Conservation (phyloP, 2,888 invertebrate species). For the Cheilosia vernalis region DNA sequence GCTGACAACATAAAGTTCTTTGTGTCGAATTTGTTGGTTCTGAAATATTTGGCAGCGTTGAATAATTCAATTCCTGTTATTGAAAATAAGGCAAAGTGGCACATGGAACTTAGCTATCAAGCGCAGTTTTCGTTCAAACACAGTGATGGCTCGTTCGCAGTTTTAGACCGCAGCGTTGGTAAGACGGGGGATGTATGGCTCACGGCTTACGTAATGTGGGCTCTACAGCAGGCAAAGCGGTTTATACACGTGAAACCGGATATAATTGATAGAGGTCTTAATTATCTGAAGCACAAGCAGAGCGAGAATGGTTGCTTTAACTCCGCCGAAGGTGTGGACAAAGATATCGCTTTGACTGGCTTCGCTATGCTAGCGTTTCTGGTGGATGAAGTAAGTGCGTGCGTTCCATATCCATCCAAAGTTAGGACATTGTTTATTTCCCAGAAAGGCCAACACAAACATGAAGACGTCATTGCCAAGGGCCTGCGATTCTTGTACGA, state of each 20-base stretch:
- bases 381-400: background rate
- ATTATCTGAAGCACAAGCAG: background rate
- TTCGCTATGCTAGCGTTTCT: background rate
- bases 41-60: slow-evolving; percentile 90
- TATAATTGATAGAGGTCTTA: background rate
- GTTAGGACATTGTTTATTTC: background rate
- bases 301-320: background rate
- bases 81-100: slow-evolving; percentile 84
- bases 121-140: slow-evolving; percentile 93
- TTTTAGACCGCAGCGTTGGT: slow-evolving; percentile 85
- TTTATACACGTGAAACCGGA: background rate
- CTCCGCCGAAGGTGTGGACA: background rate
- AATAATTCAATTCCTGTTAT: slow-evolving; percentile 88
- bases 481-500: background rate
- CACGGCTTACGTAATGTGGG: slow-evolving; percentile 92
- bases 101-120: slow-evolving; percentile 94
- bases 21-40: slow-evolving; percentile 88
- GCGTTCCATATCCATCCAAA: background rate
- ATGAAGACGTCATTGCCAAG: background rate
- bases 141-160: slow-evolving; percentile 94
- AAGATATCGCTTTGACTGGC: background rate
- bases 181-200: slow-evolving; percentile 89
- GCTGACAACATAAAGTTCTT: slow-evolving; percentile 90
- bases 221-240: slow-evolving; percentile 83
- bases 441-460: background rate